A percentile compares a stretch with the other conserved stretches of the same genome.
Evolutionary conservation across 2,113 vertebrate species (phyloP).

Genomic region (Arothron firmamentum): DNA sequence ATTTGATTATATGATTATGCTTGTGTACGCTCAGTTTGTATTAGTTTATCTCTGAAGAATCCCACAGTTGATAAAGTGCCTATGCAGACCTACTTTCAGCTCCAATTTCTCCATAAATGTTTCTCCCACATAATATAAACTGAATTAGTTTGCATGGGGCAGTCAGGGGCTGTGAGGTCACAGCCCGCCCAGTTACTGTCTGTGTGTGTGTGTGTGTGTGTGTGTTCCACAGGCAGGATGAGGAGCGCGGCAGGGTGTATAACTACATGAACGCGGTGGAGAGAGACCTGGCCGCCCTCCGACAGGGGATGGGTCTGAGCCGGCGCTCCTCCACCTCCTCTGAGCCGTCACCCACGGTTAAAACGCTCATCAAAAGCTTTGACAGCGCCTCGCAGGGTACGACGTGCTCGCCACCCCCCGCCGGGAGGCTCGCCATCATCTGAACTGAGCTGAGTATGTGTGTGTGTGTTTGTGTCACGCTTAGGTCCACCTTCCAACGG

Average conservation of each 20-base stretch:
- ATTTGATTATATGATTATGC: neutral
- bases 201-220: neutral
- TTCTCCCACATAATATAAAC: neutral
- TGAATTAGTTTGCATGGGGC: too few species aligned
- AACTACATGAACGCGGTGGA: constrained; percentile 98
- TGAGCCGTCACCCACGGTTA: constrained; percentile 92
- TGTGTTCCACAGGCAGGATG: constrained; percentile 81
- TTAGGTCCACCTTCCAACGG: constrained; percentile 59
- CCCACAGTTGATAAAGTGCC: neutral
- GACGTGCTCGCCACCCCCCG: neutral
- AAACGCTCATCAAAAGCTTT: constrained; percentile 96
- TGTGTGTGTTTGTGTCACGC: too few species aligned
- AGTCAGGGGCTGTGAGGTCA: too few species aligned
- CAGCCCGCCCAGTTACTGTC: neutral
- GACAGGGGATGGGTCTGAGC: constrained; percentile 93
- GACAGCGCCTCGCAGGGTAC: constrained; percentile 93
- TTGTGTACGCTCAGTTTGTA: neutral
- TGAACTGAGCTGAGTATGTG: neutral
- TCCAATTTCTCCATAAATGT: neutral
- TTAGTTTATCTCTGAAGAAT: neutral
- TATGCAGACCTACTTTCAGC: neutral
- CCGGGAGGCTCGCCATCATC: too few species aligned
- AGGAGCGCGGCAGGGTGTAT: constrained; percentile 92
- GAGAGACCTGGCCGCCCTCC: constrained; percentile 87
- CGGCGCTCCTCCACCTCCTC: constrained; percentile 90